These are phyloP conservation scores for Plectropomus leopardus DNA, from an alignment of 2,113 vertebrate genomes.

Conservation along the genomic window DNA sequence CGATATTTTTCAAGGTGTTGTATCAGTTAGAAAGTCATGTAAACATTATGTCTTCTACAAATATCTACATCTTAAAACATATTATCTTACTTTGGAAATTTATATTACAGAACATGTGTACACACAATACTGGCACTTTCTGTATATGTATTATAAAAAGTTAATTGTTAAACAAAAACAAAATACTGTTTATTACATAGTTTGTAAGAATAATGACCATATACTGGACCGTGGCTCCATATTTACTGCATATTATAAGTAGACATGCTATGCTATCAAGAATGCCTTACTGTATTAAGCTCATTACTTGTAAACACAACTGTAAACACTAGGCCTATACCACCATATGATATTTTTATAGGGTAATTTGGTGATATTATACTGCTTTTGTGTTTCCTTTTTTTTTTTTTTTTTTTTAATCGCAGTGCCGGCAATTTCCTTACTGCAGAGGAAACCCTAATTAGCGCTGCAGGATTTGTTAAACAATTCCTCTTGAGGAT, in stretches of 20 bases:
- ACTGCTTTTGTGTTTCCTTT: slow-evolving; percentile 40
- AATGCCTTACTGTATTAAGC: not conserved
- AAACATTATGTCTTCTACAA: not conserved
- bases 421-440: slow-evolving; percentile 46
- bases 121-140: no score
- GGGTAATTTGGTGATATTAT: slow-evolving; percentile 42
- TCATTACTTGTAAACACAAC: slow-evolving; percentile 13
- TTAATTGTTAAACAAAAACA: no score
- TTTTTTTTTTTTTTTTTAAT: slow-evolving; percentile 17
- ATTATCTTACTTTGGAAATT: no score
- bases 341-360: slow-evolving; percentile 22
- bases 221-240: not conserved
- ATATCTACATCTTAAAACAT: not conserved
- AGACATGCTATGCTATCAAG: not conserved
- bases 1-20: no score
- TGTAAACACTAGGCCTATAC: slow-evolving; percentile 27
- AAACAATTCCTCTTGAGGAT: slow-evolving; percentile 65
- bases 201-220: not conserved
- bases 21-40: no score
- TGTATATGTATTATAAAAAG: no score
- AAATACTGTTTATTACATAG: no score
- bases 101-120: not conserved
- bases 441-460: slow-evolving; percentile 58
- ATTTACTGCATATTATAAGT: not conserved
- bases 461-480: slow-evolving; percentile 74